Base-by-base conservation (phyloP, 1,140 invertebrate species). In the Phymorhynchus buccinoides region DNA sequence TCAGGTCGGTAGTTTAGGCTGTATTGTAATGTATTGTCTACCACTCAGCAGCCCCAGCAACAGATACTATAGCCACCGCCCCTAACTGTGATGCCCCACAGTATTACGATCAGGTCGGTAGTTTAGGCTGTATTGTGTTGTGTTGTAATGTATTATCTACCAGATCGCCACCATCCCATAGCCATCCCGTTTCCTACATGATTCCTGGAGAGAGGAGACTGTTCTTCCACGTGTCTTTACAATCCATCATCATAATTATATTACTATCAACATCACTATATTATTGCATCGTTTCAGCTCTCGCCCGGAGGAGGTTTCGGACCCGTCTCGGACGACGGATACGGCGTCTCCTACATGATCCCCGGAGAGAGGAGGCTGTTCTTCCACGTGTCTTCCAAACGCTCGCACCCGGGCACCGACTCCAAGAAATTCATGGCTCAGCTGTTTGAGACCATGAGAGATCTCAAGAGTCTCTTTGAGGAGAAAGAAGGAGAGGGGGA, bases 111-210 rank as follows among this genome's bases (percentile, higher is more conserved):
- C n/a, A n/a, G n/a, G n/a, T n/a, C n/a, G n/a, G n/a, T n/a, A n/a
- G n/a, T n/a, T n/a, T n/a, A n/a, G n/a, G n/a, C n/a, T n/a, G n/a
- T 90, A 81, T 71, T 82, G 56, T n/a, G 83, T 22, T 71, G 68
- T 2, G 37, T 42, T 79, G 27, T 37, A n/a, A n/a, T n/a, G n/a
- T n/a, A n/a, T 22, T 52, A 22, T 52, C 48, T 52, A 22, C 22
- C 48, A 12, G n/a, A n/a, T n/a, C n/a, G 48, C 22, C 48, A 12
- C 9, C 22, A 7, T 52, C 9, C 22, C 48, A n/a, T n/a, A n/a
- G n/a, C n/a, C n/a, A n/a, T n/a, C n/a, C n/a, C n/a, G 94, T 94
- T 1, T 94, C 94, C 0, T 95, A 95, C 89, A 94, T 95, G 93
- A 90, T 95, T 66, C 93, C 94, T 2, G 94, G 93, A 27, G 94